Percentiles rank a stretch among this genome's conserved stretches.
These are phyloP conservation scores for Neodontobutis hainanensis DNA, from an alignment of 2,113 vertebrate genomes.

Conservation along the genomic window DNA sequence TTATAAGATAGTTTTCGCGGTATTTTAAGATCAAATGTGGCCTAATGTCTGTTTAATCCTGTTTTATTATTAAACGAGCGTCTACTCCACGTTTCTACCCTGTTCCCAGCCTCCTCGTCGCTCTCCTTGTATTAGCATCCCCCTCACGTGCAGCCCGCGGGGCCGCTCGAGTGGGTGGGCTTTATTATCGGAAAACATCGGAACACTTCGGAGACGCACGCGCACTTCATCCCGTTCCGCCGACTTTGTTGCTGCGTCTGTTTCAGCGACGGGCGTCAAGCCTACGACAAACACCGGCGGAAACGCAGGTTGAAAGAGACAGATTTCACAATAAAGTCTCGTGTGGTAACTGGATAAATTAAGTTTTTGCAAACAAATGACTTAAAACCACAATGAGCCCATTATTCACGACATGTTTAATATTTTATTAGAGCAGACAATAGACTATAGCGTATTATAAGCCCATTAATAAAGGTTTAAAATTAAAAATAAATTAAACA, in stretches of 20 bases:
- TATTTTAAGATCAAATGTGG: background rate
- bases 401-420: no score
- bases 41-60: background rate
- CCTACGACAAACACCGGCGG: rapidly evolving
- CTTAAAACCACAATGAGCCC: no score
- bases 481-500: no score
- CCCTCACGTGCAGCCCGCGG: background rate
- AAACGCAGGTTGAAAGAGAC: background rate
- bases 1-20: background rate
- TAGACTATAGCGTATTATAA: no score
- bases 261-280: slow-evolving; percentile 38
- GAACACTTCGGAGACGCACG: slow-evolving; percentile 32
- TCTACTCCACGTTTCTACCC: background rate
- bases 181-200: slow-evolving; percentile 28
- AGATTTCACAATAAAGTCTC: slow-evolving; percentile 16
- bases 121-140: background rate
- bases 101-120: background rate
- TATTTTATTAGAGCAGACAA: no score
- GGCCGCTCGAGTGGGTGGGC: slow-evolving; percentile 33
- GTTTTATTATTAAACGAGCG: background rate
- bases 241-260: slow-evolving; percentile 39
- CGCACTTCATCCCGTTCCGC: background rate
- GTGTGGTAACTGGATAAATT: no score
- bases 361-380: no score
- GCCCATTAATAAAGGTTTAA: no score